Percentiles rank a stretch among this genome's conserved stretches.
phyloP scores from a whole-genome alignment of 1,140 invertebrate species.

The Drosophila asahinai region DNA sequence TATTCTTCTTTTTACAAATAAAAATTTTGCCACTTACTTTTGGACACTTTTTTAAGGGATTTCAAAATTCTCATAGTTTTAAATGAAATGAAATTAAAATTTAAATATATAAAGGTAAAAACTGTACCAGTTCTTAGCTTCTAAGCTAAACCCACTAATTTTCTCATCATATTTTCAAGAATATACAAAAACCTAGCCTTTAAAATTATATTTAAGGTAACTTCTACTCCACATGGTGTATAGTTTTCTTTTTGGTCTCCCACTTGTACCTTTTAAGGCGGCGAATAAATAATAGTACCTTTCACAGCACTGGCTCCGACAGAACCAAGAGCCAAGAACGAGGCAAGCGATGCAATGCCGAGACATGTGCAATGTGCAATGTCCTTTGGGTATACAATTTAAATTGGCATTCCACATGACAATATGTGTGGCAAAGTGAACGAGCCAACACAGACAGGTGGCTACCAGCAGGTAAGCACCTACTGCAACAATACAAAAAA shows the following conservation, averaged over 20 bases:
- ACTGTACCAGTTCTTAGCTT: not conserved
- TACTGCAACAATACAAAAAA: not conserved
- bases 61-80: too few species aligned
- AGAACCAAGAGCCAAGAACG: not conserved
- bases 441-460: constrained; percentile 36
- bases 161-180: too few species aligned
- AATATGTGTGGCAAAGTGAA: constrained; percentile 56
- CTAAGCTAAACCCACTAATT: too few species aligned
- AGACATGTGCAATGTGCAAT: constrained; percentile 66
- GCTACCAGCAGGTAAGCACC: constrained; percentile 10
- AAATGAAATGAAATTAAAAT: not conserved
- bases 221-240: too few species aligned
- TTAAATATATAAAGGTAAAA: not conserved
- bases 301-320: constrained; percentile 8
- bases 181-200: too few species aligned
- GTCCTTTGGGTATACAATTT: constrained; percentile 81
- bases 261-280: not conserved
- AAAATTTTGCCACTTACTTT: too few species aligned
- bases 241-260: too few species aligned
- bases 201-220: too few species aligned
- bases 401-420: constrained; percentile 81
- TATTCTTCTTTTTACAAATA: too few species aligned
- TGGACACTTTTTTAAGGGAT: too few species aligned
- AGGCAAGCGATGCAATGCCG: constrained; percentile 38
- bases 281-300: not conserved